phyloP scores from a whole-genome alignment of 2,113 vertebrate species.

The Salvelinus sp. region DNA sequence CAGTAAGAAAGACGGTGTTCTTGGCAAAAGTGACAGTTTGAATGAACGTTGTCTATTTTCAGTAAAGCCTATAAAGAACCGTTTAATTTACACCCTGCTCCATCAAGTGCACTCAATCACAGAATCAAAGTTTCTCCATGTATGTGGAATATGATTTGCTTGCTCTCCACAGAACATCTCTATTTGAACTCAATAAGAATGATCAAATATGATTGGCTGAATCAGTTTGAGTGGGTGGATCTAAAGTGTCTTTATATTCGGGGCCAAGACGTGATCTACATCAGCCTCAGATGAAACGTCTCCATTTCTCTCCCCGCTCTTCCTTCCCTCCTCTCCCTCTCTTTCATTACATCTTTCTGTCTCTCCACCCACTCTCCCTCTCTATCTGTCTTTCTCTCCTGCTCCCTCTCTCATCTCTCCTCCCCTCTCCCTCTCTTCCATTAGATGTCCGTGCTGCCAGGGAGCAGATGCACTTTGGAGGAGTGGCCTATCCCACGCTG shows the following conservation, averaged over 20 bases:
- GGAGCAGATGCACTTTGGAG: constrained; percentile 93
- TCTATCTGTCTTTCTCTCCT: background rate
- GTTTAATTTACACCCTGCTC: constrained; percentile 32
- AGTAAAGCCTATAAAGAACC: too few relatives aligned
- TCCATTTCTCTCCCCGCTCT: too few relatives aligned
- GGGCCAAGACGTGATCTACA: constrained; percentile 57
- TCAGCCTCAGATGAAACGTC: constrained; percentile 46
- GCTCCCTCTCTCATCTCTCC: background rate
- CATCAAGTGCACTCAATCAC: constrained; percentile 1
- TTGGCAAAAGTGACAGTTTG: background rate
- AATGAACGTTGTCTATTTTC: too few relatives aligned
- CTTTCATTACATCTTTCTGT: too few relatives aligned
- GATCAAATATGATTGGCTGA: constrained; percentile 45
- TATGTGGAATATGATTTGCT: background rate
- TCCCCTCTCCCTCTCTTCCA: constrained; percentile 16
- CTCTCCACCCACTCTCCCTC: too few relatives aligned
- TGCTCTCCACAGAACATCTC: background rate
- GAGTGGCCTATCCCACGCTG: constrained; percentile 87
- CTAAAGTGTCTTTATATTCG: constrained; percentile 66
- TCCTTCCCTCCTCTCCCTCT: too few relatives aligned
- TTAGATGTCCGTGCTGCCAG: constrained; percentile 94
- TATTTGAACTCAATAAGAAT: constrained; percentile 54
- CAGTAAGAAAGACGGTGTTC: background rate
- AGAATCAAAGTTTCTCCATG: constrained; percentile 9
- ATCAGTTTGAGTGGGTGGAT: constrained; percentile 60